These are phyloP conservation scores for Papilio xuthus DNA, from an alignment of 1,140 invertebrate genomes.

Conservation along the genomic window DNA sequence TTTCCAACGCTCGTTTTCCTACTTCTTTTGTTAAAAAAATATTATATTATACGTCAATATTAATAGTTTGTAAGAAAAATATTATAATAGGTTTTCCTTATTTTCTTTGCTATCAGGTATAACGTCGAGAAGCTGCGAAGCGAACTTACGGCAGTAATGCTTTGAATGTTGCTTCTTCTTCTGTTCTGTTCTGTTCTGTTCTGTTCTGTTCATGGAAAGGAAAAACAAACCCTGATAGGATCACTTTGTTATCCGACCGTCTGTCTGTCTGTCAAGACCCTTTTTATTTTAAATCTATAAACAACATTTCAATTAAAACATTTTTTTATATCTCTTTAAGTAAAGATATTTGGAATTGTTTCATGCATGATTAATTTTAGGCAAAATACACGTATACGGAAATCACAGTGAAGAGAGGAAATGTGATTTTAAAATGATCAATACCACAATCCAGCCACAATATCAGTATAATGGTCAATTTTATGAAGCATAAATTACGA, in stretches of 20 bases:
- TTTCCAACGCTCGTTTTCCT: too few species aligned
- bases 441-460: slow-evolving; percentile 16
- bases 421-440: slow-evolving; percentile 27
- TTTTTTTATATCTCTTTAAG: not conserved
- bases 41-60: too few species aligned
- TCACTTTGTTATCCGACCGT: too few species aligned
- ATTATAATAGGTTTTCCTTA: not conserved
- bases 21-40: too few species aligned
- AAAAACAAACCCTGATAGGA: too few species aligned
- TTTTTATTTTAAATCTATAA: not conserved
- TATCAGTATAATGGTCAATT: slow-evolving; percentile 17
- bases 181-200: too few species aligned
- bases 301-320: not conserved
- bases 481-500: slow-evolving; percentile 19
- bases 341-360: not conserved
- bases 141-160: not conserved
- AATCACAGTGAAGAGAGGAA: not conserved
- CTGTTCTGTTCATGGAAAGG: too few species aligned
- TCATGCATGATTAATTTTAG: not conserved
- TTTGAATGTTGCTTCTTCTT: not conserved
- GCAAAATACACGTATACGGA: not conserved
- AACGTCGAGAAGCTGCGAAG: not conserved
- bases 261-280: too few species aligned
- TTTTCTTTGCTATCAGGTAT: not conserved
- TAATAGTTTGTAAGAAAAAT: too few species aligned